Evolutionary conservation across 2,888 invertebrate species (phyloP).

Genomic region (Trichogramma dendrolimi): DNA sequence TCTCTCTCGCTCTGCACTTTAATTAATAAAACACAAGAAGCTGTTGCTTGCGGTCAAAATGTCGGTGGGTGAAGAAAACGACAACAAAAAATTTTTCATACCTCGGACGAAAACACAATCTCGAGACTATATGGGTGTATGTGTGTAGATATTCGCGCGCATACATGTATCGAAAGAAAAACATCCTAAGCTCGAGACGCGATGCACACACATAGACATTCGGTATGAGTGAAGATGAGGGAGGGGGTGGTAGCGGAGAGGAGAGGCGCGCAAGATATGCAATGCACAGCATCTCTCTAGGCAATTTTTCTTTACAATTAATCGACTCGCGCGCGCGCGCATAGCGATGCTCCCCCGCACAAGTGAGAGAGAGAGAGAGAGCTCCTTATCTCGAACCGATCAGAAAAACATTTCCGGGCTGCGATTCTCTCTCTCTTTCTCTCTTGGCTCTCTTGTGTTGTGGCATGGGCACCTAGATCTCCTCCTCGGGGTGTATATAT

Average conservation of each 20-base stretch:
- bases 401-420: conserved; percentile 30
- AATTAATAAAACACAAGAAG: too few species aligned
- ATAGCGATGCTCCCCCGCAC: background rate
- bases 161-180: too few species aligned
- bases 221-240: background rate
- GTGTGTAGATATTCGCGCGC: too few species aligned
- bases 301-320: conserved; percentile 28
- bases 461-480: background rate
- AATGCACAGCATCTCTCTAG: conserved; percentile 1
- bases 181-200: too few species aligned
- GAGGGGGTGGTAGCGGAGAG: background rate
- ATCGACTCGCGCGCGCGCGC: conserved; percentile 23
- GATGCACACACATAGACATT: too few species aligned
- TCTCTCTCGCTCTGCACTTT: too few species aligned
- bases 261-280: background rate
- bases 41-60: too few species aligned
- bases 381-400: conserved; percentile 22
- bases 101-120: too few species aligned
- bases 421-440: conserved; percentile 17
- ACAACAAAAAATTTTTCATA: too few species aligned
- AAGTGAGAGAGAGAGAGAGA: too few species aligned
- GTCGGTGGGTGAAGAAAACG: too few species aligned
- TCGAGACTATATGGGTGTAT: too few species aligned
- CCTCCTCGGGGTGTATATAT: background rate
- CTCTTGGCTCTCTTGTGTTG: background rate